Evolutionary conservation across 2,113 vertebrate species (phyloP).

Genomic region (Canis aureus): DNA sequence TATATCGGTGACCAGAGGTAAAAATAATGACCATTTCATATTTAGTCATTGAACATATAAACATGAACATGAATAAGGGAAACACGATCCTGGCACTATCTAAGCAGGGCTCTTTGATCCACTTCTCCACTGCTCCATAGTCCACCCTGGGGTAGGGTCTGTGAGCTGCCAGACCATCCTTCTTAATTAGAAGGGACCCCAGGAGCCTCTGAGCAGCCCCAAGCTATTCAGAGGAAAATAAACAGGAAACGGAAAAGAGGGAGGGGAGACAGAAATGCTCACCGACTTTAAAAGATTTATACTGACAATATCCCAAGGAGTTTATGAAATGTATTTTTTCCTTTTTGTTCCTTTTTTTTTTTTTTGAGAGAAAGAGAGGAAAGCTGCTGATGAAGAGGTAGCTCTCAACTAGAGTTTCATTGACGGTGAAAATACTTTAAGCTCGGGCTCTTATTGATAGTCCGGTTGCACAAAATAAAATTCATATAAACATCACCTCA

Average conservation of each 20-base stretch:
- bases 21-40: conserved; percentile 36
- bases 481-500: conserved; percentile 77
- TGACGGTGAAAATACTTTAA: conserved; percentile 73
- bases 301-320: conserved; percentile 64
- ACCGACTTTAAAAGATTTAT: conserved; percentile 71
- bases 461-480: conserved; percentile 75
- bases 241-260: conserved; percentile 71
- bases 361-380: not conserved
- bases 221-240: conserved; percentile 75
- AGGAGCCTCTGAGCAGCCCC: conserved; percentile 61
- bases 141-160: conserved; percentile 50
- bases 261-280: conserved; percentile 65
- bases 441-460: conserved; percentile 73
- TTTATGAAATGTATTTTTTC: conserved; percentile 57
- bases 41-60: conserved; percentile 22
- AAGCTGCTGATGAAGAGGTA: conserved; percentile 75
- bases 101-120: conserved; percentile 70
- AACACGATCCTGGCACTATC: not conserved
- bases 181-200: conserved; percentile 74
- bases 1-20: not conserved
- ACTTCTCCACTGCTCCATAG: conserved; percentile 26
- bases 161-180: conserved; percentile 65
- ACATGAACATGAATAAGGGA: not conserved
- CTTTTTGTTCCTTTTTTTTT: not conserved
- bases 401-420: conserved; percentile 66